Evolutionary conservation across 2,113 vertebrate species (phyloP).

Genomic region (Crocuta crocuta): DNA sequence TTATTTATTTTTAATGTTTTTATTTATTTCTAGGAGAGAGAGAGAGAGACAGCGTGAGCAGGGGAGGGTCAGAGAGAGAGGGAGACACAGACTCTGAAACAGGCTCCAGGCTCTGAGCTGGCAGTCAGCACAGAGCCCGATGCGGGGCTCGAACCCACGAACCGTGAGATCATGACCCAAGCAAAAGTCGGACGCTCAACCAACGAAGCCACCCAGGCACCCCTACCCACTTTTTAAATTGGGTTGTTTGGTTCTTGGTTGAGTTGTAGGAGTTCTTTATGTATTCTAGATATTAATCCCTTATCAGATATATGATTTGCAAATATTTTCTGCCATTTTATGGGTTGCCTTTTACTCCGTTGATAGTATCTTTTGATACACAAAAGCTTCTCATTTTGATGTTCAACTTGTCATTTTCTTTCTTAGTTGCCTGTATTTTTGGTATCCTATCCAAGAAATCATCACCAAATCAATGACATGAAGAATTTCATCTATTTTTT

Average conservation of each 20-base stretch:
- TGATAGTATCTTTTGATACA: background rate
- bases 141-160: no score
- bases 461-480: background rate
- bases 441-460: background rate
- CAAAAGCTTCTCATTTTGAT: background rate
- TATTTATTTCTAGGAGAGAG: no score
- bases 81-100: no score
- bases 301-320: background rate
- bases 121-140: no score
- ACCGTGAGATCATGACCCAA: no score
- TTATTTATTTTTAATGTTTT: no score
- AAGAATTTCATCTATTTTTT: background rate
- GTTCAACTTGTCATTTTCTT: conserved; percentile 20
- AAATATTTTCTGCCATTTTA: conserved; percentile 6
- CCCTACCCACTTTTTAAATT: background rate
- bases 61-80: no score
- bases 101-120: no score
- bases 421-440: background rate
- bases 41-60: no score
- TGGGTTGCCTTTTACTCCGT: background rate
- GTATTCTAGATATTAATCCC: background rate
- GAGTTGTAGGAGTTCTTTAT: background rate
- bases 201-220: no score
- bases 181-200: no score
- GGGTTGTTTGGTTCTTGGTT: background rate